Base-by-base conservation (phyloP, 1,140 invertebrate genomes). In the Drosophila jambulina region DNA sequence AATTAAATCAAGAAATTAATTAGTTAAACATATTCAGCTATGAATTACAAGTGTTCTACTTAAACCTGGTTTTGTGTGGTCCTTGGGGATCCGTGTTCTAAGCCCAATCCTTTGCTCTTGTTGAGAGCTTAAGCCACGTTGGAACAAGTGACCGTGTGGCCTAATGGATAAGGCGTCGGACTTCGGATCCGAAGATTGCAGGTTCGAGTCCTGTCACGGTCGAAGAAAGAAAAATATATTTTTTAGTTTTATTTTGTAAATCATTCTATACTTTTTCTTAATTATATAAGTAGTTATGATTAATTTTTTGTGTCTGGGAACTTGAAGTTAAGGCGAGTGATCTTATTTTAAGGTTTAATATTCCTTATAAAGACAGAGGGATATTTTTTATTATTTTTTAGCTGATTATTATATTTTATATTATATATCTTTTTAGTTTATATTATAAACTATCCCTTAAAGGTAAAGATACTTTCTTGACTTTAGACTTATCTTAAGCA, bases 131-230 rank as follows among this genome's bases (percentile, higher is more conserved):
- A 32, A 38, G 69, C 51, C 49, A 7, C 7, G 6, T 46, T 4
- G 0, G 2, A n/a, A n/a, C 32, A 70, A 58, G 34, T 70, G 69
- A 72, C 69, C 69, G 69, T 72, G 69, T 72, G 69, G 69, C 69
- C 69, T 72, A 72, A 72, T 71, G 69, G 69, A 71, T 71, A 71
- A 71, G 68, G 68, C 68, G 68, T 71, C 68, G 68, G 68, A 71
- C 68, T 71, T 71, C 68, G 68, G 68, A 71, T 71, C 68, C 68
- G 68, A 71, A 71, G 68, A 71, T 71, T 71, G 68, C 68, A 71
- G 68, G 68, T 71, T 71, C 68, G 68, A 71, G 49, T 71, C 67
- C 67, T 70, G 67, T 70, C 67, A 70, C 67, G 67, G 67, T 70
- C 67, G 67, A 32, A 17, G 0, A 23, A 15, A 0, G 2, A n/a